Conservation (phyloP, 2,113 vertebrate genomes). For the Eulemur rufifrons region DNA sequence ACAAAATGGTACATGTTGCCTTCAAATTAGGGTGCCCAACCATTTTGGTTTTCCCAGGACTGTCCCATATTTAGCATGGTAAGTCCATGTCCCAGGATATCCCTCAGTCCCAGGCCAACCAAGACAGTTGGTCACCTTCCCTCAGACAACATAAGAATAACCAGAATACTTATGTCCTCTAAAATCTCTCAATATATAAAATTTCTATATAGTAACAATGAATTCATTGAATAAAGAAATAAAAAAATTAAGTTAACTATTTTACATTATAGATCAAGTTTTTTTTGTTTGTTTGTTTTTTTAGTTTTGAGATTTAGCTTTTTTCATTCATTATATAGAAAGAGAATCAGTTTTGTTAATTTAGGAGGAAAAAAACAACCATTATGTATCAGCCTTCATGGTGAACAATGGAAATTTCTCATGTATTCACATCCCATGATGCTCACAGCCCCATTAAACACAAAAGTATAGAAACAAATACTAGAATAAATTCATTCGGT, state of each 20-base stretch:
- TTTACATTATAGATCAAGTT: background rate
- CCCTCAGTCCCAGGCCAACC: background rate
- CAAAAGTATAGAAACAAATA: background rate
- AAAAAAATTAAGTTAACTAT: background rate
- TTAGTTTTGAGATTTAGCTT: conserved; percentile 7
- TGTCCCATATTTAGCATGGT: background rate
- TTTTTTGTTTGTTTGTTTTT: background rate
- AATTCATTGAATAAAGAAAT: background rate
- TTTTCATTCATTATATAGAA: background rate
- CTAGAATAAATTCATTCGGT: background rate
- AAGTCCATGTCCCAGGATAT: background rate
- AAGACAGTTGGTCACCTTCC: background rate
- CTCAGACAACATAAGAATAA: background rate
- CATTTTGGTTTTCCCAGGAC: background rate
- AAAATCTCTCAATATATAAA: background rate
- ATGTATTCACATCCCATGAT: background rate
- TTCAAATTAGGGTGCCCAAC: background rate
- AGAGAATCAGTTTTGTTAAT: background rate
- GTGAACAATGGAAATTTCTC: background rate
- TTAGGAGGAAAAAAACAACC: background rate
- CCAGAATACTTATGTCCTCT: background rate
- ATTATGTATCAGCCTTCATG: background rate
- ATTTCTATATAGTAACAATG: background rate
- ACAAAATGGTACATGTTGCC: background rate
- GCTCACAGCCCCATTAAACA: background rate